These are phyloP conservation scores for Rhinopomastus cyanomelas DNA, from an alignment of 2,113 vertebrate species.

Conservation along the genomic window DNA sequence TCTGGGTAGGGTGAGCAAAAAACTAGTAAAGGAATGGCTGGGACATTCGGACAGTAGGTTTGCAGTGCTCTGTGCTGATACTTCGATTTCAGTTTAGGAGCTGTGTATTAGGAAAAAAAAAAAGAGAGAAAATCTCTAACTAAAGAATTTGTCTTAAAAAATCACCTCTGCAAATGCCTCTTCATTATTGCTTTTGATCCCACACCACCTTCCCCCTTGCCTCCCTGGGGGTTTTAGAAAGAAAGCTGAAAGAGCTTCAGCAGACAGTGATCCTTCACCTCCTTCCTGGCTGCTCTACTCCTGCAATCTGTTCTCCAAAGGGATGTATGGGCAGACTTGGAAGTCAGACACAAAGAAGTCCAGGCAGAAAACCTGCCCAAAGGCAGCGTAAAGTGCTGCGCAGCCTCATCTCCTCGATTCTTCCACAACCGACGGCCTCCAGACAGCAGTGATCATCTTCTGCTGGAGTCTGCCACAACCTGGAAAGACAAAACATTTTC, in stretches of 20 bases:
- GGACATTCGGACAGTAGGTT: background rate
- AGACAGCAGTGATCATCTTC: background rate
- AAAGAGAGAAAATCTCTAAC: background rate
- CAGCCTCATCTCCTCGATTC: background rate
- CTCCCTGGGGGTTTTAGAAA: background rate
- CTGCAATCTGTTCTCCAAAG: background rate
- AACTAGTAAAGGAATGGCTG: background rate
- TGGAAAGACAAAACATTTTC: background rate
- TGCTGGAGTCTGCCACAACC: background rate
- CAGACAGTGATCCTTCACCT: conserved; percentile 35
- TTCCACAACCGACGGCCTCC: background rate
- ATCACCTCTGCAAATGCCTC: background rate
- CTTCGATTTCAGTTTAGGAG: conserved; percentile 15
- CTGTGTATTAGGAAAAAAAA: background rate
- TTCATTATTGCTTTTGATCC: conserved; percentile 33
- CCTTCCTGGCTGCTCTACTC: background rate
- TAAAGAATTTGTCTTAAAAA: background rate
- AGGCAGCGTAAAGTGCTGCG: background rate
- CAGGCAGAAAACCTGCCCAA: background rate
- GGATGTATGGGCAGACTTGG: background rate
- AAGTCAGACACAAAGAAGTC: conserved; percentile 2
- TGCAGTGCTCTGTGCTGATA: background rate
- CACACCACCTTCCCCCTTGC: background rate
- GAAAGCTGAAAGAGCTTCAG: conserved; percentile 8
- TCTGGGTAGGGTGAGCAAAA: background rate